These are phyloP conservation scores for Pelagia noctiluca DNA, from an alignment of 30 jellyfish, hydroid and myxozoan species.

Conservation along the genomic window DNA sequence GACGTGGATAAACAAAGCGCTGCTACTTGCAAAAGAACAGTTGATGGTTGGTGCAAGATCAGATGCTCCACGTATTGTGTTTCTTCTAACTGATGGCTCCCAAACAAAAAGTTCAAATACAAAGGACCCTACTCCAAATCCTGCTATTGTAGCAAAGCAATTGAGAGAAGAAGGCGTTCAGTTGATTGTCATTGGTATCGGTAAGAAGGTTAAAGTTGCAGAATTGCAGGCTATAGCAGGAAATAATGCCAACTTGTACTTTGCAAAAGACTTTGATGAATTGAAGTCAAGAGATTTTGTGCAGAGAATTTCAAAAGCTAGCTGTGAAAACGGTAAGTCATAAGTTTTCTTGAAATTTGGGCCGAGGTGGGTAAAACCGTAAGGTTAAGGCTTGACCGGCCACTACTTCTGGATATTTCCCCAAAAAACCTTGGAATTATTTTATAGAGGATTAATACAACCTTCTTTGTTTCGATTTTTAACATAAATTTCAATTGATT, in stretches of 20 bases:
- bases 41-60: constrained; percentile 85
- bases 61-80: constrained; percentile 70
- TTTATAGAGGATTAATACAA: too few relatives aligned
- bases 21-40: constrained; percentile 73
- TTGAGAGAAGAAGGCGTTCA: constrained; percentile 63
- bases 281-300: constrained; percentile 62
- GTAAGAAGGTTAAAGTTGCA: constrained; percentile 64
- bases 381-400: too few relatives aligned
- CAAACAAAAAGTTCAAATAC: constrained; percentile 86
- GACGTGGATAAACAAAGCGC: constrained; percentile 93
- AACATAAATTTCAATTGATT: too few relatives aligned
- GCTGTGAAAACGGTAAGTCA: constrained; percentile 66
- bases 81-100: constrained; percentile 91
- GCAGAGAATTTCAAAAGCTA: constrained; percentile 28
- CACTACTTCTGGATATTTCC: too few relatives aligned
- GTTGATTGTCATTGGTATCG: constrained; percentile 85
- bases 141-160: constrained; percentile 69
- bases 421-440: too few relatives aligned
- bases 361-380: too few relatives aligned
- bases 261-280: constrained; percentile 72
- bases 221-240: constrained; percentile 84
- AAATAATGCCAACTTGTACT: constrained; percentile 39
- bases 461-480: too few relatives aligned
- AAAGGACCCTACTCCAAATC: too few relatives aligned
- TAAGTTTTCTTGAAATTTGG: too few relatives aligned